These are phyloP conservation scores for Drosophila parvula DNA, from an alignment of 1,140 invertebrate genomes.

Conservation along the genomic window DNA sequence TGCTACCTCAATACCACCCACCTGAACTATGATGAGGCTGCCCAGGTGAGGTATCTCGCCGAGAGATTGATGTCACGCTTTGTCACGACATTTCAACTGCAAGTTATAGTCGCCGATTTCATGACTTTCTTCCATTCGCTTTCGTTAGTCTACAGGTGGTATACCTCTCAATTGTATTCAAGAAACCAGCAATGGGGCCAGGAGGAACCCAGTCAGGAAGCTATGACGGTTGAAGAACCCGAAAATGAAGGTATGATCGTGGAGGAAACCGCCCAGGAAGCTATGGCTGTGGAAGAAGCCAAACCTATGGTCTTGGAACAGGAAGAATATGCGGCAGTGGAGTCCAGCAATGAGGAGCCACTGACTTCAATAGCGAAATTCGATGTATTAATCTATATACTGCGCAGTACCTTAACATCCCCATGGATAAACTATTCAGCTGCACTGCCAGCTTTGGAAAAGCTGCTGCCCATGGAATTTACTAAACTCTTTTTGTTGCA, in stretches of 20 bases:
- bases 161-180: too few species aligned
- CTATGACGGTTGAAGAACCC: not conserved
- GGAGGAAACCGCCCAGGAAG: not conserved
- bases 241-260: not conserved
- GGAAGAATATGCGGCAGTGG: not conserved
- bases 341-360: not conserved
- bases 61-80: too few species aligned
- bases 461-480: not conserved
- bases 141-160: too few species aligned
- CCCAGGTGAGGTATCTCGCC: too few species aligned
- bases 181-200: too few species aligned
- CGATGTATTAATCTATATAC: not conserved
- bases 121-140: too few species aligned
- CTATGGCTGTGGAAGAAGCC: too few species aligned
- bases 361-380: not conserved
- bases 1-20: too few species aligned
- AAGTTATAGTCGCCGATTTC: too few species aligned
- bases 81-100: too few species aligned
- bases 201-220: not conserved
- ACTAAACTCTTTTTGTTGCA: not conserved
- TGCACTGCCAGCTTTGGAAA: not conserved
- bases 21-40: too few species aligned
- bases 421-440: not conserved
- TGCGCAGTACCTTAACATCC: not conserved
- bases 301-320: not conserved